Base-by-base conservation (phyloP, 2,113 vertebrate species). In the Emydocephalus ijimae region DNA sequence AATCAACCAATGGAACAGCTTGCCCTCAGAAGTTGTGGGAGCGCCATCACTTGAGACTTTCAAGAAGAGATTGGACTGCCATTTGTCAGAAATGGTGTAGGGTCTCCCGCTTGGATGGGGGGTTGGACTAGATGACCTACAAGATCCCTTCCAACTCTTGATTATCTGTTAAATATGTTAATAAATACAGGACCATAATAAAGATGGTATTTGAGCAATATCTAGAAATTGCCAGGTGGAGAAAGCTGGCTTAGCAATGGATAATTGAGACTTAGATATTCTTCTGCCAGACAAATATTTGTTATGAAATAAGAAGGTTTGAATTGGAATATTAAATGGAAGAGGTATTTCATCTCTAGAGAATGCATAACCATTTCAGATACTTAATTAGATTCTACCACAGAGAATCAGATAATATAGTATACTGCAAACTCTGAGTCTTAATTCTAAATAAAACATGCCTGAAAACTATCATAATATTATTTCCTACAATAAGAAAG, bases 221-320 rank as follows among this genome's bases (percentile, higher is more conserved):
- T 43, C 5, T 81, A 39, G 15, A 43, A 18, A 43, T 21, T 21
- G 8, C 18, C 74, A 81, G 34, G 74, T 81, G 7, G 34, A 39
- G 34, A 43, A 81, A 21, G 1, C 20, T 21, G 18, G 18, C 74
- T 81, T 81, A 81, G 34, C 45, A 85, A 14, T 87, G 74, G 12
- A 61, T 54, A 50, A 5, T 56, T 10, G 0, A 81, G 29, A 56
- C 5, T 20, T 81, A 26, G 0, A 43, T 1, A 61, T 8, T 45
- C 89, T 94, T 18, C 45, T 48, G 57, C 5, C 57, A 90, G 24
- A 89, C 92, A 92, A 92, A 88, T 8, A 3, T 34, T 11, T 91
- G 56, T 92, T 14, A 88, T 12, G 55, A 24, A 74, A 81, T 54
- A 24, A 81, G 74, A 69, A 69, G 14, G 43, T 54, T 85, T 56